Evolutionary conservation across 2,888 invertebrate species (phyloP).

Genomic region (Cremastinae sp.): DNA sequence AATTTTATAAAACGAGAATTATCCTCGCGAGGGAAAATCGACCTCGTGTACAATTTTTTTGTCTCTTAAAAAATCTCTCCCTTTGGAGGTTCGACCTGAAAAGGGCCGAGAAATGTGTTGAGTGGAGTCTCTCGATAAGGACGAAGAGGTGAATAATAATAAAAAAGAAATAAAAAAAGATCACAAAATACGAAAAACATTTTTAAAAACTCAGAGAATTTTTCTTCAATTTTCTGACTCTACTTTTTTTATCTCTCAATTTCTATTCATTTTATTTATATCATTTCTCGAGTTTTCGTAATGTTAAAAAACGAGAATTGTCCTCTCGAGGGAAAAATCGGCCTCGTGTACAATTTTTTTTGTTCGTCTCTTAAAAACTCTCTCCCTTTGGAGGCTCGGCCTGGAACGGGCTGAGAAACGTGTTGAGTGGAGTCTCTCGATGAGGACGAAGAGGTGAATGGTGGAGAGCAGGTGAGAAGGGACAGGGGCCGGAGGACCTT

Average conservation of each 20-base stretch:
- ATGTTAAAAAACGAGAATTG: slow-evolving; percentile 2
- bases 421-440: slow-evolving; percentile 9
- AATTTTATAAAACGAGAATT: background rate
- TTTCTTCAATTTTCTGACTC: background rate
- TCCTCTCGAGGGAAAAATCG: slow-evolving; percentile 31
- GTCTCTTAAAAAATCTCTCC: background rate
- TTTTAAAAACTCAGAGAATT: too few species aligned
- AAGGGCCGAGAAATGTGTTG: slow-evolving; percentile 7
- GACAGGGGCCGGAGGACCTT: background rate
- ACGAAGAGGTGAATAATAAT: slow-evolving; percentile 4
- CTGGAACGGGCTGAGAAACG: slow-evolving; percentile 4
- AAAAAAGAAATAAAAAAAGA: too few species aligned
- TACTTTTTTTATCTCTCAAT: background rate
- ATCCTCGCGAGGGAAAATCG: slow-evolving; percentile 29
- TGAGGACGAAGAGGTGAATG: slow-evolving; percentile 10
- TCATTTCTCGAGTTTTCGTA: background rate
- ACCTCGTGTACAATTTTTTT: slow-evolving; percentile 25
- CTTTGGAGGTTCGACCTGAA: background rate
- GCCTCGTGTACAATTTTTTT: slow-evolving; percentile 25
- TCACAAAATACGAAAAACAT: too few species aligned
- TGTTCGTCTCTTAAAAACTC: slow-evolving; percentile 1
- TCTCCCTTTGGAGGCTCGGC: background rate
- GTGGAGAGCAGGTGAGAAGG: background rate
- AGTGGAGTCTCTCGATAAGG: slow-evolving; percentile 11
- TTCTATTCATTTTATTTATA: slow-evolving; percentile 9